Evolutionary conservation across 2,888 invertebrate genomes (phyloP), one percentile per base, ranked within the genome.

Genomic region (Zaprionus bogoriensis): DNA sequence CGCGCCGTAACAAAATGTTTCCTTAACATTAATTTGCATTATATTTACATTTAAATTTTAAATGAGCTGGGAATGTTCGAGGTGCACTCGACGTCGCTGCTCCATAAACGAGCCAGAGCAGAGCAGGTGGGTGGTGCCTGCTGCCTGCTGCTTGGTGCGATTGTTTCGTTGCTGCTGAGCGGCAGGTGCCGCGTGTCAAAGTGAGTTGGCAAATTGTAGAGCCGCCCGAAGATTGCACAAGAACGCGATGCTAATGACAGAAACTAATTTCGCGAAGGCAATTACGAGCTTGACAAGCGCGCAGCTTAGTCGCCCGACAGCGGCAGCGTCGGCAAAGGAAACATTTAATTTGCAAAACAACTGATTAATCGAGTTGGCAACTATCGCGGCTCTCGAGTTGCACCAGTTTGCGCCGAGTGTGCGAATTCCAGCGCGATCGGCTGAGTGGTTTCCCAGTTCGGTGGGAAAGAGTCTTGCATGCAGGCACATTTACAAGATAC

Each of bases 11-110:
- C 82, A 68, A 78, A 79, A 70, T 76, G 76, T 74, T 82, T 67
- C 74, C 82, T 78, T 54, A 67, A 62, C 74, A 78, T 76, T 82
- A 79, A 83, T 82, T 80, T 82, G 83, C 79, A 80, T 79, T 80
- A 80, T 74, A 77, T 68, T 74, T 74, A 66, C 83, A 77, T 83
- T 80, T 80, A 66, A 77, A 74, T 77, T 77, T 79, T 53, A 77
- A 79, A 72, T 69, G 74, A 71, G 61, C 39, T 58, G 55, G 50
- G 42, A 50, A 48, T 61, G 62, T 61, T 50, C 53, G 32, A 62
- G 70, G 53, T 66, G 53, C 64, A 65, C 50, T 39, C 45, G n/a
- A n/a, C n/a, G n/a, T n/a, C n/a, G n/a, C n/a, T 47, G 41, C 53
- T 46, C 55, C 52, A 50, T 51, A 50, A 57, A 36, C 53, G 67